Conservation (phyloP, 2,113 vertebrate species). For the Cariama cristata region DNA sequence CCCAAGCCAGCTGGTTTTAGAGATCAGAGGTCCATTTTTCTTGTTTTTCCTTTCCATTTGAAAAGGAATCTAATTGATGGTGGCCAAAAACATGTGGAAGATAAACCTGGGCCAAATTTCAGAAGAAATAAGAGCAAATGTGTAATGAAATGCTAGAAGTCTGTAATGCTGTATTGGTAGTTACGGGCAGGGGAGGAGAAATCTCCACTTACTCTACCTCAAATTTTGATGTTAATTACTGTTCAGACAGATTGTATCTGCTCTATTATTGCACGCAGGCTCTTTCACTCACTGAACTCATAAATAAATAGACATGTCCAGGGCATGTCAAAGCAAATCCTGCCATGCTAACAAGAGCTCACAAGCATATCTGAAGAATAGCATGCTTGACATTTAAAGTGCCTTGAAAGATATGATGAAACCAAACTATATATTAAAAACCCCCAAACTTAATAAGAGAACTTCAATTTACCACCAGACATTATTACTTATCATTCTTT, state of each 20-base stretch:
- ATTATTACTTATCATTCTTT: not conserved
- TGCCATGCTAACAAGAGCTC: not conserved
- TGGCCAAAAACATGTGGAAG: rapidly evolving
- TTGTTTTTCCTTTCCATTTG: not conserved
- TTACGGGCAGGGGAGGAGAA: not conserved
- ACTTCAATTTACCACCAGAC: not conserved
- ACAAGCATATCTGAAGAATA: not conserved
- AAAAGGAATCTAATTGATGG: not conserved
- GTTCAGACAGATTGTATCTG: not conserved
- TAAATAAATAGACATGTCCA: not conserved
- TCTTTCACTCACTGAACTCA: not conserved
- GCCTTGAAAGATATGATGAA: not conserved
- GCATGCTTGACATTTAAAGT: not conserved
- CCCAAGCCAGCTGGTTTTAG: not conserved
- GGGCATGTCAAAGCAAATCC: not conserved
- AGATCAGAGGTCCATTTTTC: not conserved
- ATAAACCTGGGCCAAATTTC: not conserved
- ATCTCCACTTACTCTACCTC: not conserved
- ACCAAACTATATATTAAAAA: not conserved
- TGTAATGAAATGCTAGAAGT: not conserved
- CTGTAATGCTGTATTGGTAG: not conserved
- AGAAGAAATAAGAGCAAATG: not conserved
- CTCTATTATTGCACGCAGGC: not conserved
- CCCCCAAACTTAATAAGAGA: not conserved
- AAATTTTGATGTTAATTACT: not conserved